A percentile compares a stretch with the other conserved stretches of the same genome.
Evolutionary conservation across 2,797 vertebrate genomes (phyloP).

Genomic region (Linurgus olivaceus): DNA sequence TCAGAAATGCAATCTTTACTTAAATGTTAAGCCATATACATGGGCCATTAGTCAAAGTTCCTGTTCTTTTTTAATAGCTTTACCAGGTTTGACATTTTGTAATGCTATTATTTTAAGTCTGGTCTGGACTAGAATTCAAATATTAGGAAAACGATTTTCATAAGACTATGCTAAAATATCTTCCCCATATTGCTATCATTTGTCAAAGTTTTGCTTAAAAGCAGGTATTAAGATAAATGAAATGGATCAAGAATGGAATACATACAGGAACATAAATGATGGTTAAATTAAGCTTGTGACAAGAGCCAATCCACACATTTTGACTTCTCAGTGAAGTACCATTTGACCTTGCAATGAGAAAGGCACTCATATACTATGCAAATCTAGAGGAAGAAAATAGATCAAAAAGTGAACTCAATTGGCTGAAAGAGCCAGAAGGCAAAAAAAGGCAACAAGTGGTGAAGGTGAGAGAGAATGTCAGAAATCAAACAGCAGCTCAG

Average conservation of each 20-base stretch:
- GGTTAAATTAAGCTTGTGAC: neutral
- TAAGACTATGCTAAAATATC: neutral
- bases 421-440: neutral
- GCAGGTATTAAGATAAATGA: neutral
- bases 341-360: neutral
- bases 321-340: neutral
- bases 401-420: neutral
- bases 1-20: neutral
- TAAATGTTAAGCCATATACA: neutral
- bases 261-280: neutral
- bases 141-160: constrained; percentile 2
- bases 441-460: neutral
- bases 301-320: neutral
- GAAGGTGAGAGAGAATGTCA: neutral
- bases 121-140: neutral
- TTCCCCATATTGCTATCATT: neutral
- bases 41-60: neutral
- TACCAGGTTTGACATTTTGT: constrained; percentile 28
- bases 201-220: constrained; percentile 26
- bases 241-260: neutral
- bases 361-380: neutral
- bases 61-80: neutral
- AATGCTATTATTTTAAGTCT: neutral
- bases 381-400: neutral
- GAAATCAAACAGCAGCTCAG: neutral